These are phyloP conservation scores for Mamestra brassicae DNA, from an alignment of 2,888 invertebrate genomes.

Conservation along the genomic window DNA sequence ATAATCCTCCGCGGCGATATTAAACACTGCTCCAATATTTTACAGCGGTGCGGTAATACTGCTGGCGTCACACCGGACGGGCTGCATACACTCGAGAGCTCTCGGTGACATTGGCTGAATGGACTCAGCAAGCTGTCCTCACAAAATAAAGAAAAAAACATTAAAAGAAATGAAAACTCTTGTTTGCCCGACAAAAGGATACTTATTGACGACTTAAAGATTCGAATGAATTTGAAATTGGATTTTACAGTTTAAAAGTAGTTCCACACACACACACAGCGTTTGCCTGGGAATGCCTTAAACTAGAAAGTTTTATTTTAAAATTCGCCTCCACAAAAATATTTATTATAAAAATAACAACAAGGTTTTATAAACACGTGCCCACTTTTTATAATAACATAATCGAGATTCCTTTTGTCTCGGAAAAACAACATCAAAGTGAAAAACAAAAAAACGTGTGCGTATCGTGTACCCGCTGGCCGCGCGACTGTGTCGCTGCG, in stretches of 20 bases:
- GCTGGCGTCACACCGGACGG: neutral
- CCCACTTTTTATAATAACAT: conserved; percentile 14
- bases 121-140: neutral
- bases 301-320: neutral
- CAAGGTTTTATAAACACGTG: conserved; percentile 6
- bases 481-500: conserved; percentile 20
- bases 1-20: conserved; percentile 58
- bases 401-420: neutral
- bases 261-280: neutral
- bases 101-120: neutral
- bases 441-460: conserved; percentile 8
- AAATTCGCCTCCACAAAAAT: neutral
- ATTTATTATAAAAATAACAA: neutral
- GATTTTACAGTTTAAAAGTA: no score
- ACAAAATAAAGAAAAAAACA: neutral
- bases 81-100: neutral
- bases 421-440: neutral
- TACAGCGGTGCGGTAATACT: conserved; percentile 14
- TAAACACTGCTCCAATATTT: conserved; percentile 53
- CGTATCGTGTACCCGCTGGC: neutral
- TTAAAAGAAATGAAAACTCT: neutral
- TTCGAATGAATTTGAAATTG: no score
- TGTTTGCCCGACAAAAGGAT: no score
- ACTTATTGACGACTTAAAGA: no score
- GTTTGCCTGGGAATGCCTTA: neutral